A percentile compares a stretch with the other conserved stretches of the same genome.
Evolutionary conservation across 1,140 invertebrate genomes (phyloP).

Genomic region (Rhysida immarginata): DNA sequence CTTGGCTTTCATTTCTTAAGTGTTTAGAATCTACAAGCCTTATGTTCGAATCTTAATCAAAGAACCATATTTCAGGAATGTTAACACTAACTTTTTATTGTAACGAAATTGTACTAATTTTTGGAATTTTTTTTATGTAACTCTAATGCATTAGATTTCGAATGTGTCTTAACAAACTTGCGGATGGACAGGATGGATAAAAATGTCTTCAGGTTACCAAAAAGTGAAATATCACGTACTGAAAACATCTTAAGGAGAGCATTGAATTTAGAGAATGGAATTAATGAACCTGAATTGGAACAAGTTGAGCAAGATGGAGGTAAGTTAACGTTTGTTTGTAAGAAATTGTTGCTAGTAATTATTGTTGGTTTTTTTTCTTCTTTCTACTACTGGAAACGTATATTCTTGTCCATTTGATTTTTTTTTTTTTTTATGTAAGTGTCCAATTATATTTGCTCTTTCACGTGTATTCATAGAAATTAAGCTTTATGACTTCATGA

Average conservation of each 20-base stretch:
- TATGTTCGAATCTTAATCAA: conserved; percentile 3
- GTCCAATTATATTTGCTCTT: too few relatives aligned
- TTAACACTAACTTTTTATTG: conserved; percentile 5
- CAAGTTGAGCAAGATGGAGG: conserved; percentile 70
- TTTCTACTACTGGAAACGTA: too few relatives aligned
- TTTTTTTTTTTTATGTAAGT: too few relatives aligned
- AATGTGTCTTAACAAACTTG: conserved; percentile 74
- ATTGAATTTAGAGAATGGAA: conserved; percentile 60
- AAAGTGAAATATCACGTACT: conserved; percentile 54
- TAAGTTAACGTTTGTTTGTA: too few relatives aligned
- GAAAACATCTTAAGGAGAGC: conserved; percentile 70
- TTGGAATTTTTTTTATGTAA: conserved; percentile 7
- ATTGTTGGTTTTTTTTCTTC: too few relatives aligned
- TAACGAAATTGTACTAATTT: too few relatives aligned
- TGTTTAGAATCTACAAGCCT: background rate
- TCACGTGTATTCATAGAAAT: too few relatives aligned
- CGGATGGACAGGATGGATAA: conserved; percentile 54
- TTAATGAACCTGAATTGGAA: conserved; percentile 34
- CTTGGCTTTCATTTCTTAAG: too few relatives aligned
- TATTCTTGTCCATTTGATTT: too few relatives aligned
- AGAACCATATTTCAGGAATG: background rate
- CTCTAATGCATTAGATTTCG: conserved; percentile 45
- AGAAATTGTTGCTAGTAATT: too few relatives aligned
- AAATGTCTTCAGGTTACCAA: conserved; percentile 50
- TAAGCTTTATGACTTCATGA: too few relatives aligned